Evolutionary conservation across 2,113 vertebrate genomes (phyloP).

Genomic region (Hyperopisus bebe): DNA sequence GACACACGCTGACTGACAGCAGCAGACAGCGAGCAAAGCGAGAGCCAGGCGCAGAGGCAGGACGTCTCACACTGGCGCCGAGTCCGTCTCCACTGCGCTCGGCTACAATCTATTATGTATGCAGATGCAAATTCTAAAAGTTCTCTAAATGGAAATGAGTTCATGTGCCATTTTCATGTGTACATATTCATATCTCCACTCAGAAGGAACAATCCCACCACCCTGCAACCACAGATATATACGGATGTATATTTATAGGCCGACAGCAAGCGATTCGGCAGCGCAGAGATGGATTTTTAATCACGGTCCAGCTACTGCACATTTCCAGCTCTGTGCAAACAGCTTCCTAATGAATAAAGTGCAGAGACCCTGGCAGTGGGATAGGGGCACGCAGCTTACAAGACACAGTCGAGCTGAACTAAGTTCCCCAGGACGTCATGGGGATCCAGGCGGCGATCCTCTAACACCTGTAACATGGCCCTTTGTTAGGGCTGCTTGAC

Average conservation of each 20-base stretch:
- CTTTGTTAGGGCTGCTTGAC: not conserved
- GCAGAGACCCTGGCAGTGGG: not conserved
- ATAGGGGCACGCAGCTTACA: not conserved
- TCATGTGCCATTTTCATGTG: not conserved
- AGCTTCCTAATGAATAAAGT: not conserved
- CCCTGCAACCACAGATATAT: not conserved
- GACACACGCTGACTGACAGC: not conserved
- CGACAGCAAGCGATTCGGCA: not conserved
- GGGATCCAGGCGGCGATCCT: not conserved
- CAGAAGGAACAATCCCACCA: not conserved
- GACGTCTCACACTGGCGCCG: not conserved
- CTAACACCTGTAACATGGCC: not conserved
- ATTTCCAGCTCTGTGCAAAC: not conserved
- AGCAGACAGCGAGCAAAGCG: not conserved
- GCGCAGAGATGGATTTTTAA: not conserved
- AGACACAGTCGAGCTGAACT: not conserved
- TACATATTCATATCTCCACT: not conserved
- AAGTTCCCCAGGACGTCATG: not conserved
- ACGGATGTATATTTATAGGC: not conserved
- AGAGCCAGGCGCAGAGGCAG: not conserved
- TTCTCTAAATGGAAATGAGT: slow-evolving; percentile 8
- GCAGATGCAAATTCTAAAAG: slow-evolving; percentile 12
- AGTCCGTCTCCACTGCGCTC: not conserved
- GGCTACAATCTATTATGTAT: not conserved
- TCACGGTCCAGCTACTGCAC: not conserved